Evolutionary conservation across 1,140 invertebrate species (phyloP), one percentile per base, ranked within the genome.

Genomic region (Drosophila setifemur): DNA sequence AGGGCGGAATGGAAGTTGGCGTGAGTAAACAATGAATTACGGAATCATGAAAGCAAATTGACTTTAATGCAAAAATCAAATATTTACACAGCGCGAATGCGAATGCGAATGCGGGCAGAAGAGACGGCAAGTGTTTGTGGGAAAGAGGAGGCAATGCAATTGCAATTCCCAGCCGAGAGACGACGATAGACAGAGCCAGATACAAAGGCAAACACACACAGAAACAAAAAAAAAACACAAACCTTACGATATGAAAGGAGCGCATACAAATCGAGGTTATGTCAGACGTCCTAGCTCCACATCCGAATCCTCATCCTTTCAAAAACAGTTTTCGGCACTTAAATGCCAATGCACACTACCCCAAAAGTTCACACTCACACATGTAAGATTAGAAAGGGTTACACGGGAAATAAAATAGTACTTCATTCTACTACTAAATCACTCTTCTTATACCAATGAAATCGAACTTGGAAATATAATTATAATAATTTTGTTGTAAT

Each of bases 41-140:
- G 83, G 82, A 87, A 87, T 87, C 82, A 87, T 87, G 82, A 87
- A 87, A 87, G 82, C 82, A 87, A 87, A 87, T 87, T 87, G 82
- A 87, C 82, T 87, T 87, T 87, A 87, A 87, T 87, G 82, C 82
- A 87, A 74, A 87, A 87, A 87, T 87, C 82, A 87, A 87, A 87
- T 87, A 87, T 87, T 87, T 87, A 87, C 82, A 64, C 82, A 70
- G 82, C 50, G 75, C 76, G 67, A 57, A 63, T 45, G 74, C 73
- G 58, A 58, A 66, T 31, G 28, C 23, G 19, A 29, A 6, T 25
- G 14, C 0, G 12, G 2, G 1, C 0, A 5, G 2, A 5, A 12
- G 44, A 3, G 31, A n/a, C n/a, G n/a, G n/a, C n/a, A n/a, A n/a
- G n/a, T n/a, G n/a, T n/a, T n/a, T n/a, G n/a, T n/a, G 33, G 12